Conservation (phyloP, 2,888 invertebrate genomes). For the Sphaerophoria taeniata region DNA sequence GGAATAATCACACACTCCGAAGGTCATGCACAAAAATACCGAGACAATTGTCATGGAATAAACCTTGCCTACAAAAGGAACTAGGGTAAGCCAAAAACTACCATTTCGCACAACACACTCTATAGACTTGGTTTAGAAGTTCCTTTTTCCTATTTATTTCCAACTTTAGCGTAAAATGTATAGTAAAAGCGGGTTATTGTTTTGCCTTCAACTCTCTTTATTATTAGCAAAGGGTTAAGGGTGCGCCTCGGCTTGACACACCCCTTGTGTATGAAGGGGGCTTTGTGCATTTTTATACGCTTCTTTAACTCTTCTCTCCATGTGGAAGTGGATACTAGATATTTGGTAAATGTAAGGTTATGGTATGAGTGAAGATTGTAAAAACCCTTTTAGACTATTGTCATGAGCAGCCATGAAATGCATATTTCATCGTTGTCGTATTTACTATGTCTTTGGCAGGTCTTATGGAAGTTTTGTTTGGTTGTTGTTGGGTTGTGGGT, state of each 20-base stretch:
- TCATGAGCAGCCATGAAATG: constrained; percentile 61
- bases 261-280: constrained; percentile 20
- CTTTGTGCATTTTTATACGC: constrained; percentile 18
- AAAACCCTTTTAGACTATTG: constrained; percentile 38
- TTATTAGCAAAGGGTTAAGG: constrained; percentile 59
- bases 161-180: constrained; percentile 38
- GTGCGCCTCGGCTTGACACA: constrained; percentile 49
- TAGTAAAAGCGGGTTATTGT: constrained; percentile 32
- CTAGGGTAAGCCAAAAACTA: constrained; percentile 48
- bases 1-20: constrained; percentile 37
- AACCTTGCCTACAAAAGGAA: constrained; percentile 39
- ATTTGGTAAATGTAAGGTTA: neutral
- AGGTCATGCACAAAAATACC: constrained; percentile 24
- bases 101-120: constrained; percentile 1
- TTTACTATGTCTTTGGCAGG: constrained; percentile 37
- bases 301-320: neutral
- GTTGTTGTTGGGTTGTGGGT: constrained; percentile 16
- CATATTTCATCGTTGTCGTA: constrained; percentile 57
- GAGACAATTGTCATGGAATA: constrained; percentile 49
- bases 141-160: constrained; percentile 36
- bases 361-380: constrained; percentile 25
- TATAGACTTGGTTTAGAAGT: constrained; percentile 5
- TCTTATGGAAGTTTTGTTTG: neutral
- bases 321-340: constrained; percentile 13
- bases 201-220: constrained; percentile 51